Evolutionary conservation across 2,797 vertebrate species (phyloP).

Genomic region (Hoplostethus atlanticus): DNA sequence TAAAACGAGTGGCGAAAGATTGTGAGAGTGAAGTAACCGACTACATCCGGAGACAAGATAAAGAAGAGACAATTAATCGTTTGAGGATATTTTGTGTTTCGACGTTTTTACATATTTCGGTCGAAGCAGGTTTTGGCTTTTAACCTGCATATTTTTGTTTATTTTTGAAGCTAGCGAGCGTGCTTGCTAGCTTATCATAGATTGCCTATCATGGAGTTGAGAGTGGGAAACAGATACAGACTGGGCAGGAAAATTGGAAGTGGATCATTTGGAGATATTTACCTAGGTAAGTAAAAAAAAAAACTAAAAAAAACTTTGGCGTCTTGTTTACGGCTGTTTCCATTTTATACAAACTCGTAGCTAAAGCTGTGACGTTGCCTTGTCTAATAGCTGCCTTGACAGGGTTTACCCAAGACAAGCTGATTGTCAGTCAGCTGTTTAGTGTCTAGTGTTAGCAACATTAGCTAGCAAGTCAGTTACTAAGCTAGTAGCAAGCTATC

Average conservation of each 20-base stretch:
- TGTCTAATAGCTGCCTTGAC: constrained; percentile 12
- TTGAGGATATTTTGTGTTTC: constrained; percentile 70
- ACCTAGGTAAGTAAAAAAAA: constrained; percentile 88
- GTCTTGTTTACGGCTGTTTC: background rate
- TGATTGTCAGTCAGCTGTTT: constrained; percentile 67
- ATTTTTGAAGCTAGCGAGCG: constrained; percentile 70
- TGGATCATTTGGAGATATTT: constrained; percentile 97
- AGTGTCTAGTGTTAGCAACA: constrained; percentile 42
- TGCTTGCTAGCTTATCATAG: constrained; percentile 70
- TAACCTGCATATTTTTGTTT: constrained; percentile 31
- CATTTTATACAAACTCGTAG: background rate
- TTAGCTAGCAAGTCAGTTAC: constrained; percentile 24
- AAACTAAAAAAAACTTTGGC: background rate
- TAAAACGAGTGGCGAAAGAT: constrained; percentile 89
- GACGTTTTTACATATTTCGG: background rate
- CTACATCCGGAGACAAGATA: constrained; percentile 55
- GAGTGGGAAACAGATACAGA: constrained; percentile 96
- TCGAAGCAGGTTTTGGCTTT: constrained; percentile 21
- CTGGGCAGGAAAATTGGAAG: constrained; percentile 98
- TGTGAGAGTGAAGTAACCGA: constrained; percentile 59
- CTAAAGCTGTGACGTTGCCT: background rate
- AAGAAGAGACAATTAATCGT: constrained; percentile 40
- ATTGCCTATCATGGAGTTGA: constrained; percentile 89
- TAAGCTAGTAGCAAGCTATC: too few species aligned
- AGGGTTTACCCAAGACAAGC: constrained; percentile 19